phyloP scores from a whole-genome alignment of 2,113 vertebrate genomes.

The Coptodon rendalli region DNA sequence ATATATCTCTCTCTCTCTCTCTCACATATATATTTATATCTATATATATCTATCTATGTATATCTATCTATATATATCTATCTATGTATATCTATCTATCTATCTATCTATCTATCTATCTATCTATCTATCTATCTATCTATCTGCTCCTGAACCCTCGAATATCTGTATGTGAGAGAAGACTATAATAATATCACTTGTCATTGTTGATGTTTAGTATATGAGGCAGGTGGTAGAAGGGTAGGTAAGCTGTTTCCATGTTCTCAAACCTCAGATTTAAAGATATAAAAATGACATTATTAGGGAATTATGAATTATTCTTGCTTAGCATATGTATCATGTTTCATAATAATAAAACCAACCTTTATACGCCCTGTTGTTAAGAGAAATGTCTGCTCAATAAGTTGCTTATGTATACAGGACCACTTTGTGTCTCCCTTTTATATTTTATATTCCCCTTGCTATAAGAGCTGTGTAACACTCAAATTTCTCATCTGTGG shows the following conservation, averaged over 20 bases:
- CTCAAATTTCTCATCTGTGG: accelerated
- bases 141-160: background rate
- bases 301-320: background rate
- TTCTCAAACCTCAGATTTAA: background rate
- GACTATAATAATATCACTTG: background rate
- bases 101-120: too few species aligned
- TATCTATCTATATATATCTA: too few species aligned
- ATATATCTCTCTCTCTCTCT: too few species aligned
- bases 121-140: too few species aligned
- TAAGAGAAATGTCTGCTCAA: background rate
- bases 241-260: background rate
- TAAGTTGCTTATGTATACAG: background rate
- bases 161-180: background rate
- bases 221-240: background rate
- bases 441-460: accelerated
- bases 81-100: too few species aligned
- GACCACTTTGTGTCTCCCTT: background rate
- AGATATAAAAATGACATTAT: background rate
- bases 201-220: background rate
- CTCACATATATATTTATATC: too few species aligned
- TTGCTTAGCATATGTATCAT: background rate
- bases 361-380: background rate
- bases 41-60: too few species aligned
- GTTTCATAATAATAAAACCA: background rate
- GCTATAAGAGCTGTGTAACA: background rate